Evolutionary conservation across 1,140 invertebrate genomes (phyloP).

Genomic region (Trinorchestia longiramus): DNA sequence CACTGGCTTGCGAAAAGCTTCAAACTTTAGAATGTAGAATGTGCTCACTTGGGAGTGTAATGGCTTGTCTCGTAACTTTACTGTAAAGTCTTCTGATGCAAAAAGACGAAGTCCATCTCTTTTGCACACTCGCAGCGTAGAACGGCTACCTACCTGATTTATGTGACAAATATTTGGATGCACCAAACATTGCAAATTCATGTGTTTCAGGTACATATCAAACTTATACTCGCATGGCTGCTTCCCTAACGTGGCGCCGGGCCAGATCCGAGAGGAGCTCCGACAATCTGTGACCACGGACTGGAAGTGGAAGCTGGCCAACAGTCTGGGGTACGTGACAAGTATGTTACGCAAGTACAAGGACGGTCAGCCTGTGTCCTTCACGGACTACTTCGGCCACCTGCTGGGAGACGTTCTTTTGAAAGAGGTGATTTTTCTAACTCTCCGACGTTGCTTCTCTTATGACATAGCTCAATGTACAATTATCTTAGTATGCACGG

Average conservation of each 20-base stretch:
- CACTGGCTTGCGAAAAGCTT: no score
- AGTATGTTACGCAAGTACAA: slow-evolving; percentile 70
- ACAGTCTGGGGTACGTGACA: slow-evolving; percentile 69
- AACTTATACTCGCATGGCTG: slow-evolving; percentile 70
- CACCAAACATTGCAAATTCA: no score
- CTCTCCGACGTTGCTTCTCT: not conserved
- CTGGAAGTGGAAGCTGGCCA: slow-evolving; percentile 68
- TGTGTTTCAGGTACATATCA: slow-evolving; percentile 62
- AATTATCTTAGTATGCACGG: no score
- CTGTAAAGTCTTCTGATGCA: no score
- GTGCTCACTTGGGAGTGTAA: no score
- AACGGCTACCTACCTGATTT: no score
- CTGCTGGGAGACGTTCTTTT: slow-evolving; percentile 72
- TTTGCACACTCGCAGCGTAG: no score
- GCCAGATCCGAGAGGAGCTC: slow-evolving; percentile 71
- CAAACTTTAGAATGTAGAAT: no score
- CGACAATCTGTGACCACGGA: slow-evolving; percentile 70
- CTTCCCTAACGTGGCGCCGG: slow-evolving; percentile 68
- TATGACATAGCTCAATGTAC: not conserved
- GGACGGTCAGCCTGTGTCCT: slow-evolving; percentile 72
- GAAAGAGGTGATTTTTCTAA: slow-evolving; percentile 69
- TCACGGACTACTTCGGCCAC: slow-evolving; percentile 73
- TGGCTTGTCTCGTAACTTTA: no score
- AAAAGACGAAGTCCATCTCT: no score
- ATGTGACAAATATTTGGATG: no score